Evolutionary conservation across 2,888 invertebrate genomes (phyloP), one percentile per base, ranked within the genome.

Genomic region (Oscheius onirici): DNA sequence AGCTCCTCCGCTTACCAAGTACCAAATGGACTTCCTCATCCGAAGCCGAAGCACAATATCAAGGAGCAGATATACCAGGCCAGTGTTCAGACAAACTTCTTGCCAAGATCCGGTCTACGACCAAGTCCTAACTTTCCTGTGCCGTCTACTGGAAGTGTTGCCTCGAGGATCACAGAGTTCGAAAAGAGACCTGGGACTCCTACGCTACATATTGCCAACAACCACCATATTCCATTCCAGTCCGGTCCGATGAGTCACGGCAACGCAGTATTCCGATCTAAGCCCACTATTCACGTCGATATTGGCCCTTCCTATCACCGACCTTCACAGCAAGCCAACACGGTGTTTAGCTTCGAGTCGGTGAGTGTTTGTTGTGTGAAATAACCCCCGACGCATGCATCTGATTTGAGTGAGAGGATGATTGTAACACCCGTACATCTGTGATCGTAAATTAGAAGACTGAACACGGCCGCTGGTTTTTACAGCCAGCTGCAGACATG

Each of bases 21-120:
- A 34, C 82, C 82, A 5, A 76, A 78, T 11, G 81, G 81, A 22
- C 73, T 87, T 34, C 87, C 87, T 0, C 86, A 87, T 72, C 87
- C 87, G 6, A 79, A 80, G 67, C 87, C 87, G 8, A 84, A 85
- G 54, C 87, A 87, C 77, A 86, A 87, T 73, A 78, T 87, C 49
- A 82, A 86, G 49, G 86, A 87, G 71, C 87, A 87, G 73, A 68
- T 87, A 15, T 72, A 80, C 60, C 63, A 77, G 49, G 78, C 77
- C 43, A 74, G 74, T 51, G 68, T 76, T 43, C 71, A 71, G 55
- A 66, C 26, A 17, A 58, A 51, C 46, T 67, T 70, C 49, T 68
- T 43, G 8, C 57, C 61, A 13, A 60, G 69, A 15, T 34, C 52
- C 24, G 52, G 65, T 17, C 54, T 54, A n/a, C 66, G 51, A 40